A percentile compares a stretch with the other conserved stretches of the same genome.
Conservation (phyloP, 1,140 invertebrate species). For the Pantala flavescens region DNA sequence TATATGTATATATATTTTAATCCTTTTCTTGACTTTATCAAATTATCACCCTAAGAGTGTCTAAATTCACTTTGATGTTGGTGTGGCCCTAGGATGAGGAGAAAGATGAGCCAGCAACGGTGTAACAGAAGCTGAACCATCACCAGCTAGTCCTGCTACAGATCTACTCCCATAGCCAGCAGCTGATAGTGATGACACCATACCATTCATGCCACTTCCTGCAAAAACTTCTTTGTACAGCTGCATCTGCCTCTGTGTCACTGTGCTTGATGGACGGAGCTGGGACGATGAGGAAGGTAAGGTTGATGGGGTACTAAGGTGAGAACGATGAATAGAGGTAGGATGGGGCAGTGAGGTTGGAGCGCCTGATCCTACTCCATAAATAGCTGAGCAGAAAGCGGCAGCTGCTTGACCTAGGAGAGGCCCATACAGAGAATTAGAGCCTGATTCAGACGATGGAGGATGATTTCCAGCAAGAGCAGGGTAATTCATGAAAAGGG, state of each 20-base stretch:
- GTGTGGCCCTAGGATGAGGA: neutral
- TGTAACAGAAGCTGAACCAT: slow-evolving; percentile 11
- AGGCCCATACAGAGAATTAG: neutral
- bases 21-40: neutral
- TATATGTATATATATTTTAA: no score
- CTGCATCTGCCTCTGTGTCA: slow-evolving; percentile 30
- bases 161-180: neutral
- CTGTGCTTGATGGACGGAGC: slow-evolving; percentile 11
- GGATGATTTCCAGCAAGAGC: neutral
- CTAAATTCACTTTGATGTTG: slow-evolving; percentile 3
- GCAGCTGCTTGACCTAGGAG: slow-evolving; percentile 13
- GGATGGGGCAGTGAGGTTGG: slow-evolving; percentile 31
- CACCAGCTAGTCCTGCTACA: neutral
- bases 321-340: slow-evolving; percentile 30
- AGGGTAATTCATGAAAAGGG: neutral
- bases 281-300: slow-evolving; percentile 22
- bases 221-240: slow-evolving; percentile 35
- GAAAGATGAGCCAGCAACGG: neutral
- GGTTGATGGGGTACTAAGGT: slow-evolving; percentile 27
- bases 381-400: slow-evolving; percentile 15
- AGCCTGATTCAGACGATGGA: neutral
- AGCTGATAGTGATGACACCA: neutral
- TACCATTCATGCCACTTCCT: slow-evolving; percentile 14
- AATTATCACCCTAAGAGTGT: neutral
- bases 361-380: slow-evolving; percentile 19